Percentiles rank a stretch among this genome's conserved stretches.
Conservation (phyloP, 2,113 vertebrate genomes). For the Leptobrachium ailaonicum region DNA sequence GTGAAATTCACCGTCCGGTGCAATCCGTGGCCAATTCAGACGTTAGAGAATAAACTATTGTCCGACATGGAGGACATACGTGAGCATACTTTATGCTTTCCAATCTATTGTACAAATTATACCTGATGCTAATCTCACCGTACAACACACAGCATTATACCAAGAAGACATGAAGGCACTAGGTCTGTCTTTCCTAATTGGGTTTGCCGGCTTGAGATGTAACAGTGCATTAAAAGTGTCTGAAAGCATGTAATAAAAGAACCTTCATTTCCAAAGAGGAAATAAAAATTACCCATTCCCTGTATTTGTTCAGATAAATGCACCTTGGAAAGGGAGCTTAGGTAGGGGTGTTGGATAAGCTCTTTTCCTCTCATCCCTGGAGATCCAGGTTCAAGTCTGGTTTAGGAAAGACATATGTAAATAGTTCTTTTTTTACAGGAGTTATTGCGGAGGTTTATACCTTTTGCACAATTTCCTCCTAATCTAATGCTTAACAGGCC, state of each 20-base stretch:
- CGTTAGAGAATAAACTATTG: too few relatives aligned
- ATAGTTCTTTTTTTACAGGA: background rate
- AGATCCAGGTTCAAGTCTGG: slow-evolving; percentile 33
- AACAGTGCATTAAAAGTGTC: slow-evolving; percentile 27
- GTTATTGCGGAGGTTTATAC: background rate
- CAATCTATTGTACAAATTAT: background rate
- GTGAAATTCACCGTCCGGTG: too few relatives aligned
- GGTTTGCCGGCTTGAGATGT: slow-evolving; percentile 24
- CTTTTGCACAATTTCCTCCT: background rate
- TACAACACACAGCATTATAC: slow-evolving; percentile 2
- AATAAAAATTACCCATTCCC: slow-evolving; percentile 47
- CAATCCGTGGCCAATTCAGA: too few relatives aligned
- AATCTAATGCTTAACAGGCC: slow-evolving; percentile 4
- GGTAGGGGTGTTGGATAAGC: slow-evolving; percentile 9
- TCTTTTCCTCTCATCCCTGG: slow-evolving; percentile 13
- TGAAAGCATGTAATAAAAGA: slow-evolving; percentile 51
- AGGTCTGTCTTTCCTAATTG: slow-evolving; percentile 15
- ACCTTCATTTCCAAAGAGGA: slow-evolving; percentile 51
- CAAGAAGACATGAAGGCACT: slow-evolving; percentile 2
- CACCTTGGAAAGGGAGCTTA: background rate
- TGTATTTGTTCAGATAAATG: slow-evolving; percentile 48
- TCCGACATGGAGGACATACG: too few relatives aligned
- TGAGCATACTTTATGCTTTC: background rate
- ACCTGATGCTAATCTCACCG: background rate
- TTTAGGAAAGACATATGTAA: slow-evolving; percentile 16